A percentile compares a stretch with the other conserved stretches of the same genome.
These are phyloP conservation scores for Sepioteuthis lessoniana DNA, from an alignment of 2,888 invertebrate genomes.

Conservation along the genomic window DNA sequence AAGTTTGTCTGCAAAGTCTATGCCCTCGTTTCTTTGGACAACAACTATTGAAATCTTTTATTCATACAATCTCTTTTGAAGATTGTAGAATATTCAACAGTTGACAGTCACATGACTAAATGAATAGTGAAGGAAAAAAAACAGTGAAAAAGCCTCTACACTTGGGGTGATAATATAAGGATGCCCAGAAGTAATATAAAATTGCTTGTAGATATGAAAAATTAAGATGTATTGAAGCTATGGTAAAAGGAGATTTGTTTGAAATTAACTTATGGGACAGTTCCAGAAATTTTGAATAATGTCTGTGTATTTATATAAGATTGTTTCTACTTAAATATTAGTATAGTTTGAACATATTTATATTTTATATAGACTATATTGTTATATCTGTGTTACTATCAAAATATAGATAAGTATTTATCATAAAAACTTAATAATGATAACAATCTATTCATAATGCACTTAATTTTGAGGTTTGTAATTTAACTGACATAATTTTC, in stretches of 20 bases:
- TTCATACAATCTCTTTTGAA: not conserved
- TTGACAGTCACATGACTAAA: not conserved
- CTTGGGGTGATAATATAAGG: not conserved
- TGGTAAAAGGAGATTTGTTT: not conserved
- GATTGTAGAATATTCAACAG: no score
- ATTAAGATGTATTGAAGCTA: not conserved
- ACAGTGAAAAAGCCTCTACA: not conserved
- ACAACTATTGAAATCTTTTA: not conserved
- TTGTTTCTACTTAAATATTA: no score
- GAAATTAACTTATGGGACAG: not conserved
- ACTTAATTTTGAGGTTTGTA: no score
- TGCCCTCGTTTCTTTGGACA: not conserved
- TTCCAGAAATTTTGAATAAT: not conserved
- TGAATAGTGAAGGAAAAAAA: not conserved
- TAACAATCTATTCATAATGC: no score
- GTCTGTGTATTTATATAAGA: not conserved
- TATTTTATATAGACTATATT: no score
- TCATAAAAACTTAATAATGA: no score
- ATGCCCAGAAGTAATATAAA: not conserved
- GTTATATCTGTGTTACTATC: no score
- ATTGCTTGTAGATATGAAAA: slow-evolving; percentile 33
- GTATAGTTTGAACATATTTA: no score
- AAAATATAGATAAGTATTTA: no score
- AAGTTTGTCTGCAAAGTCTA: not conserved
- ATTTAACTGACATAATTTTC: no score